phyloP scores from a whole-genome alignment of 1,140 invertebrate genomes.

The Globodera ellingtonae region DNA sequence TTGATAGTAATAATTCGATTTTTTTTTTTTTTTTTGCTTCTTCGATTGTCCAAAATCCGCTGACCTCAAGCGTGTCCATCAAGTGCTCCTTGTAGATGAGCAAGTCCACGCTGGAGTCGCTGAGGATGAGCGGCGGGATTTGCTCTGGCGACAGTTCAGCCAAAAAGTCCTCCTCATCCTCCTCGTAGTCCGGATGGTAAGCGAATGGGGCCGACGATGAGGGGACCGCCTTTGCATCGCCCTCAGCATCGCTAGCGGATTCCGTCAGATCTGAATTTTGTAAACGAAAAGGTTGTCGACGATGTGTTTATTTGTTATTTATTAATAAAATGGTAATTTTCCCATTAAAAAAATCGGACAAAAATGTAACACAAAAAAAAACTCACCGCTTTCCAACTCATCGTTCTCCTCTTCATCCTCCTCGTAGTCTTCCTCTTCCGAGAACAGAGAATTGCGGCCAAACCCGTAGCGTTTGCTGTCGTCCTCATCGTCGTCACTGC shows the following conservation, averaged over 20 bases:
- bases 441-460: neutral
- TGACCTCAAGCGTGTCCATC: constrained; percentile 45
- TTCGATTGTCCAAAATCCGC: too few relatives aligned
- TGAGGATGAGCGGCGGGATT: constrained; percentile 36
- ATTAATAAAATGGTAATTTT: too few relatives aligned
- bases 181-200: constrained; percentile 3
- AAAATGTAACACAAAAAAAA: neutral
- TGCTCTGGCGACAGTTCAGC: constrained; percentile 22
- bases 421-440: constrained; percentile 26
- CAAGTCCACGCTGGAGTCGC: constrained; percentile 40
- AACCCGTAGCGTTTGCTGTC: neutral
- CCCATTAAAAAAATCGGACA: neutral
- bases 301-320: too few relatives aligned
- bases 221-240: neutral
- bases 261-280: neutral
- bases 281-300: too few relatives aligned
- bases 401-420: constrained; percentile 17
- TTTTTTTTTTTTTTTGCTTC: too few relatives aligned
- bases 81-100: constrained; percentile 43
- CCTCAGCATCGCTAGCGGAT: constrained; percentile 2
- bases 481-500: constrained; percentile 33
- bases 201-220: constrained; percentile 5
- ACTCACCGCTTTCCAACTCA: neutral
- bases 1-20: too few relatives aligned
- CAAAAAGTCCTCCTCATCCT: neutral